A percentile compares a stretch with the other conserved stretches of the same genome.
phyloP scores from a whole-genome alignment of 2,113 vertebrate species.

The Piprites chloris region DNA sequence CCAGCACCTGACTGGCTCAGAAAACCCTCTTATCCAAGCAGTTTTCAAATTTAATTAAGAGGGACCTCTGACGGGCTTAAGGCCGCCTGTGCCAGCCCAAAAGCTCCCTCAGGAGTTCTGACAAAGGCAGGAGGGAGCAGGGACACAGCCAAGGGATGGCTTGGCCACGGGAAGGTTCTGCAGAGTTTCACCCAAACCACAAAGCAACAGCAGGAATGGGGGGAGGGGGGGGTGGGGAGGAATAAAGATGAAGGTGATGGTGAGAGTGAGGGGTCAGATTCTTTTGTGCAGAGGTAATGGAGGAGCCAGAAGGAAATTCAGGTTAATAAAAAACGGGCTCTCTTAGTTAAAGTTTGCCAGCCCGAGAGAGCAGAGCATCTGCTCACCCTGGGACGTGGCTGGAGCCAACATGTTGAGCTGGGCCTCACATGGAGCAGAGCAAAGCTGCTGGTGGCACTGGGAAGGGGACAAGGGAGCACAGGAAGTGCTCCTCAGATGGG shows the following conservation, averaged over 20 bases:
- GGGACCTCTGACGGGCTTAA: slow-evolving; percentile 41
- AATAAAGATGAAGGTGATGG: not conserved
- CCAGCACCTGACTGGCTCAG: slow-evolving; percentile 75
- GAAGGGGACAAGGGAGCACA: not conserved
- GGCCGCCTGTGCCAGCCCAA: not conserved
- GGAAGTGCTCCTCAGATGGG: fast-evolving
- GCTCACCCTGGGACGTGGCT: not conserved
- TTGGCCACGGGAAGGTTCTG: not conserved
- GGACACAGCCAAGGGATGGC: not conserved
- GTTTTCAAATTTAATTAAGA: slow-evolving; percentile 73
- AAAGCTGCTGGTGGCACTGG: not conserved
- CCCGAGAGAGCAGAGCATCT: fast-evolving
- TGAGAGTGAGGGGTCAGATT: slow-evolving; percentile 8
- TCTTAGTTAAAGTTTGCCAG: not conserved
- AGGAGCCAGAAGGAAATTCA: not conserved
- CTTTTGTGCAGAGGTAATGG: not conserved
- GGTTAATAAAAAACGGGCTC: not conserved
- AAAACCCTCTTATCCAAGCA: slow-evolving; percentile 59
- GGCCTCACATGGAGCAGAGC: not conserved
- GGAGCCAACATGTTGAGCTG: fast-evolving
- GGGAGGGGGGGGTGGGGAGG: fast-evolving
- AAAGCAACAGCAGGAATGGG: not conserved
- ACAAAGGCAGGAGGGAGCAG: not conserved
- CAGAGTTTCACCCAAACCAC: not conserved
- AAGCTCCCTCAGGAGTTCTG: not conserved